Percentiles rank a stretch among this genome's conserved stretches.
Conservation (phyloP, 2,888 invertebrate genomes). For the Dasysyrphus albostriatus region DNA sequence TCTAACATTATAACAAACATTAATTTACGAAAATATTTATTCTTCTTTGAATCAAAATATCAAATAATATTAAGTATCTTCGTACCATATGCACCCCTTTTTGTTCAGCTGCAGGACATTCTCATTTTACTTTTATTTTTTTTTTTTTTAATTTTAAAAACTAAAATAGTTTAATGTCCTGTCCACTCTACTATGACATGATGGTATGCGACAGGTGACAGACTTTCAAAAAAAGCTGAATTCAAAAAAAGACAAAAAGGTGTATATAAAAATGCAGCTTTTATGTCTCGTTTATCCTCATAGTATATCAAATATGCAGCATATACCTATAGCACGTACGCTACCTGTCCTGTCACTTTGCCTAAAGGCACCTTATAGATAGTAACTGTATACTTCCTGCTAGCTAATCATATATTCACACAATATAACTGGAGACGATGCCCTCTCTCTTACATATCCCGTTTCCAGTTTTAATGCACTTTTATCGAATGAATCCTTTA, state of each 20-base stretch:
- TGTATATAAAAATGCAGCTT: conserved; percentile 6
- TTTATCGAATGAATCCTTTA: conserved; percentile 25
- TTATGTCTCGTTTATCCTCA: conserved; percentile 35
- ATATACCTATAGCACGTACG: conserved; percentile 14
- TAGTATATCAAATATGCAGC: conserved; percentile 11
- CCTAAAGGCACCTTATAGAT: conserved; percentile 22
- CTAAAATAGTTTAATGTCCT: conserved; percentile 17
- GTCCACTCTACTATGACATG: conserved; percentile 31
- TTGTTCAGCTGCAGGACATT: conserved; percentile 7
- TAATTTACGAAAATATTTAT: not conserved
- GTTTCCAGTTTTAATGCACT: conserved; percentile 26
- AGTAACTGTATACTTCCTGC: conserved; percentile 34
- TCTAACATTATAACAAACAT: not conserved
- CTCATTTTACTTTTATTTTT: not conserved
- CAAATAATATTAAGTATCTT: conserved; percentile 15
- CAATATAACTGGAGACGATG: conserved; percentile 34
- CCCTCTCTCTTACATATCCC: conserved; percentile 3
- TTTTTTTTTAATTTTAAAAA: not conserved
- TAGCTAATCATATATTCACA: conserved; percentile 55
- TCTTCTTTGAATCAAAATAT: not conserved
- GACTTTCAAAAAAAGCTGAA: conserved; percentile 8
- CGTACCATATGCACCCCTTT: not conserved
- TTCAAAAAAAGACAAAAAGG: conserved; percentile 2
- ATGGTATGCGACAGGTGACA: conserved; percentile 35
- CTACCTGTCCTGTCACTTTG: conserved; percentile 15